Evolutionary conservation across 2,888 invertebrate species (phyloP).

Genomic region (Pseudoips prasinana): DNA sequence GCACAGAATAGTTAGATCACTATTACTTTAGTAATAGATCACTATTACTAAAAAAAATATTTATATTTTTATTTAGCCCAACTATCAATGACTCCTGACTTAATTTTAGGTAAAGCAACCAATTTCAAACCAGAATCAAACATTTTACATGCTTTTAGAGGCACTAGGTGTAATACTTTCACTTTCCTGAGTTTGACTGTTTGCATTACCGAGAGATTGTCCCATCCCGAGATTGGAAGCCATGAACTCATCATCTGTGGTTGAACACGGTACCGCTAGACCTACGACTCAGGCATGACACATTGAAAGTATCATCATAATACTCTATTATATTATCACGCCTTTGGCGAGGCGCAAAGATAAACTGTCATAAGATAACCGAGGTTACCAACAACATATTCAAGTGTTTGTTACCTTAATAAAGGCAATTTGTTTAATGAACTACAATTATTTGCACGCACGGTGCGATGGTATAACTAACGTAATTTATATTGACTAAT

Average conservation of each 20-base stretch:
- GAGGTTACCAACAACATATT: constrained; percentile 19
- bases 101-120: no score
- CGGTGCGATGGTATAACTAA: constrained; percentile 5
- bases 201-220: neutral
- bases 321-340: constrained; percentile 29
- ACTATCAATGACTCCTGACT: no score
- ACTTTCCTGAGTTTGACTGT: constrained; percentile 12
- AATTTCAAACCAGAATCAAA: no score
- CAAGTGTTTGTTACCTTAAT: constrained; percentile 27
- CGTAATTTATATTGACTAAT: constrained; percentile 19
- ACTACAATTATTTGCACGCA: constrained; percentile 10
- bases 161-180: no score
- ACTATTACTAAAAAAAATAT: no score
- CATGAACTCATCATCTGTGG: no score
- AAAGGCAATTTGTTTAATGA: constrained; percentile 24
- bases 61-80: no score
- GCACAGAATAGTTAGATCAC: no score
- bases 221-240: no score
- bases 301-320: constrained; percentile 19
- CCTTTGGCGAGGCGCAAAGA: constrained; percentile 24
- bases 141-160: no score
- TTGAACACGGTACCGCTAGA: no score
- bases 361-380: constrained; percentile 23
- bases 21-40: constrained; percentile 7
- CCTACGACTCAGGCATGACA: no score